Conservation (phyloP, 2,797 vertebrate species). For the Myripristis jacobus region DNA sequence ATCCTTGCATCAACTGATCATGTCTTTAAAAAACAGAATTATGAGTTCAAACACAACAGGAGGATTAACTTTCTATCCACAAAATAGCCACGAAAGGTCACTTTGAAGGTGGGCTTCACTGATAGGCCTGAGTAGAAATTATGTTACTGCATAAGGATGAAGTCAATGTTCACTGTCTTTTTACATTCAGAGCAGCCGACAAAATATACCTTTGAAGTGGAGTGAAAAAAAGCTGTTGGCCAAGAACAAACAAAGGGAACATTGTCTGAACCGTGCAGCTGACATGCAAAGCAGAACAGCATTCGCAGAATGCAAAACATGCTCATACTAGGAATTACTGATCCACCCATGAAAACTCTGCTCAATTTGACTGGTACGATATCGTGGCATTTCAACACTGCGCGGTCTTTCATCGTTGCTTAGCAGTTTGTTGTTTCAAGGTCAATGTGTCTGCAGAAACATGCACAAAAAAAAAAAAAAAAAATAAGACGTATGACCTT, state of each 20-base stretch:
- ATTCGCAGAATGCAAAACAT: constrained; percentile 80
- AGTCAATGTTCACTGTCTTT: constrained; percentile 57
- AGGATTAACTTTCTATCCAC: not conserved
- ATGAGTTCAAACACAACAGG: too few relatives aligned
- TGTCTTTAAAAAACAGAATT: not conserved
- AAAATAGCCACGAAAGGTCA: constrained; percentile 16
- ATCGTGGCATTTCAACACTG: constrained; percentile 31
- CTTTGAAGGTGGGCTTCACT: constrained; percentile 24
- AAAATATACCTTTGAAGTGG: constrained; percentile 76
- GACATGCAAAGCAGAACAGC: constrained; percentile 76
- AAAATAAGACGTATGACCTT: not conserved
- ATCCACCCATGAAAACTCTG: constrained; percentile 65
- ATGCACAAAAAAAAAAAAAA: constrained; percentile 5
- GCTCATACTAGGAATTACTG: constrained; percentile 56
- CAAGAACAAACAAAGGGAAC: constrained; percentile 79
- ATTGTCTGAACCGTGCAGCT: constrained; percentile 73
- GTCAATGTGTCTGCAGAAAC: constrained; percentile 4
- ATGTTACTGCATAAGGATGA: constrained; percentile 54
- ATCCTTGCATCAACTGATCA: not conserved
- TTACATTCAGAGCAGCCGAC: constrained; percentile 56
- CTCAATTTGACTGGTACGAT: constrained; percentile 20
- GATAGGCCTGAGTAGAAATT: constrained; percentile 19
- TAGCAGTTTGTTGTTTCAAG: constrained; percentile 26
- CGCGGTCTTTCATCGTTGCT: constrained; percentile 30
- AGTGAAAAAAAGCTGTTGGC: constrained; percentile 75